Conservation (phyloP, 2,888 invertebrate genomes). For the Argynnis bischoffii region DNA sequence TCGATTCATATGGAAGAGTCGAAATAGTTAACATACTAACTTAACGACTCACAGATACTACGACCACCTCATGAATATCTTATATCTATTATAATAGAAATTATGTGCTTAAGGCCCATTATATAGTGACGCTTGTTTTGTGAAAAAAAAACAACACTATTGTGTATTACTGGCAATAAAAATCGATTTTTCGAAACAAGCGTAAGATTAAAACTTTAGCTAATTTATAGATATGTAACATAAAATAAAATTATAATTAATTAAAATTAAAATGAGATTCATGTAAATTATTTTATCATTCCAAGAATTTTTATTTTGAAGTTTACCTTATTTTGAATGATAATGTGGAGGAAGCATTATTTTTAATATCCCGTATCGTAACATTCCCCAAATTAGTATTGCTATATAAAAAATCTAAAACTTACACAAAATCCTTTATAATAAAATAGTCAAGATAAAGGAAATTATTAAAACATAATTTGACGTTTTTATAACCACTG, state of each 20-base stretch:
- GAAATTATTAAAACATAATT: constrained; percentile 11
- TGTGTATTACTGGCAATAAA: neutral
- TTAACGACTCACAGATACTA: constrained; percentile 23
- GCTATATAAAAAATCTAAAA: neutral
- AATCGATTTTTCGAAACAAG: too few species aligned
- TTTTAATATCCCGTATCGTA: too few species aligned
- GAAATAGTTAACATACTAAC: constrained; percentile 36
- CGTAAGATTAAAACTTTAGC: neutral
- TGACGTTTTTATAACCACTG: neutral
- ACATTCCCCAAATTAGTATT: too few species aligned
- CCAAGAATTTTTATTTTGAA: neutral
- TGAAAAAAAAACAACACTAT: neutral
- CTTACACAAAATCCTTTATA: neutral
- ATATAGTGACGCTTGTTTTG: constrained; percentile 24
- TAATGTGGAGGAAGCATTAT: neutral
- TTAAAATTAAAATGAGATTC: neutral
- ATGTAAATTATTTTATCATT: constrained; percentile 3
- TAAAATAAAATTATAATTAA: constrained; percentile 1
- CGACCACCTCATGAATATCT: constrained; percentile 33
- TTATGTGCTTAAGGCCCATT: constrained; percentile 30
- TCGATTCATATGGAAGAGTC: constrained; percentile 59
- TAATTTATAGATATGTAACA: neutral
- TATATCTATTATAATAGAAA: constrained; percentile 25
- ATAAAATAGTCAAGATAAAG: constrained; percentile 14
- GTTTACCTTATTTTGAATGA: neutral